Percentiles rank a stretch among this genome's conserved stretches.
phyloP scores from a whole-genome alignment of 2,888 invertebrate species.

The Cantharis rufa region DNA sequence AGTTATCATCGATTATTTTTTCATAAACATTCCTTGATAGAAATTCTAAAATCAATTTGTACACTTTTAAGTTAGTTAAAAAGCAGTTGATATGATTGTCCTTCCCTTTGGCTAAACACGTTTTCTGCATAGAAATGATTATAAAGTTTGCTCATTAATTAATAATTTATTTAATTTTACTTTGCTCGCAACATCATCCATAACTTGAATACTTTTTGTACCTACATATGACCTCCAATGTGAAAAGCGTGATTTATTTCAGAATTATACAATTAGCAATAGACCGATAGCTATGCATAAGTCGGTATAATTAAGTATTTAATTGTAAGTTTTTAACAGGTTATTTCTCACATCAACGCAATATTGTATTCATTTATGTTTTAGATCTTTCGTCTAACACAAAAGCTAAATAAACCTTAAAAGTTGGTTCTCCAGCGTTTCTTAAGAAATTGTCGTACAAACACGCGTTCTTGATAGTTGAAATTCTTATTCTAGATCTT shows the following conservation, averaged over 20 bases:
- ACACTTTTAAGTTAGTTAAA: constrained; percentile 1
- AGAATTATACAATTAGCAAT: background rate
- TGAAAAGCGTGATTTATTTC: background rate
- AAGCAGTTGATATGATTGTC: constrained; percentile 6
- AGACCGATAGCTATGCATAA: background rate
- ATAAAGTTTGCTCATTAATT: constrained; percentile 8
- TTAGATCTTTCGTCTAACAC: background rate
- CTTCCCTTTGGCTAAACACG: constrained; percentile 22
- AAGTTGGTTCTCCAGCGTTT: background rate
- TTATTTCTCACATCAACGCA: background rate
- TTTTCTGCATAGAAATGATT: constrained; percentile 14
- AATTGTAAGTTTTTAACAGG: background rate
- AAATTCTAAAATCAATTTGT: background rate
- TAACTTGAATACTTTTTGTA: background rate
- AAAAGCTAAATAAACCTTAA: background rate
- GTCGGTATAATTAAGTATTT: background rate
- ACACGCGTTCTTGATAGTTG: constrained; percentile 7
- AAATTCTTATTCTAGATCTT: constrained; percentile 12
- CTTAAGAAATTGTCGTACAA: constrained; percentile 1
- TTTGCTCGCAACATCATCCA: constrained; percentile 2
- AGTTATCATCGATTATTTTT: background rate
- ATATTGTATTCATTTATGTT: background rate
- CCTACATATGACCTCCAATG: background rate
- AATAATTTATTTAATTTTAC: constrained; percentile 20
- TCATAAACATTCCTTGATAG: background rate